Base-by-base conservation (phyloP, 2,888 invertebrate genomes). In the Cloeon dipterum region DNA sequence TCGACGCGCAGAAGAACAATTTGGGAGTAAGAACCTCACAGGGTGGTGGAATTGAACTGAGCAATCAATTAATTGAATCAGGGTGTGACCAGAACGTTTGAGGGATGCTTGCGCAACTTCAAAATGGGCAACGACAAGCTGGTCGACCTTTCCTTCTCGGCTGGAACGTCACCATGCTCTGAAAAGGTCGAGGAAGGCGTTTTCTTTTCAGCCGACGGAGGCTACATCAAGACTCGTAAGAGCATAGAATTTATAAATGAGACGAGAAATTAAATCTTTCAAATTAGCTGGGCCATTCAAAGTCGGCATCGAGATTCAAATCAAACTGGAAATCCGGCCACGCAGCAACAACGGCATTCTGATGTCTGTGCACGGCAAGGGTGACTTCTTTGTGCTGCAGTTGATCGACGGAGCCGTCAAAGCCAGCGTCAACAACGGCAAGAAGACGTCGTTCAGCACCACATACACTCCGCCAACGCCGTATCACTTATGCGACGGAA, bases 401-500 rank as follows among this genome's bases (percentile, higher is more conserved):
- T 63, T 96, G 61, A 61, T 82, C 3, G 73, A 89, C 46, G 91
- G 93, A 42, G 70, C 74, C 39, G 68, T 96, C 17, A 70, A 72
- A 41, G 75, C 88, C 46, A 72, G 74, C 1, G 85, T 81, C 2
- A 82, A 85, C 45, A 81, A 82, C 47, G 79, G 81, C 1, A 75
- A 70, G 48, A 88, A 86, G 7, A 70, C 74, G 2, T 74, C 83
- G 46, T 68, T 70, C 3, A 74, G 85, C 3, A 68, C 66, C 17
- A 85, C 73, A 53, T 66, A 65, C 36, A 61, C 73, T 1, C 69
- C 70, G 21, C 62, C 67, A 33, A 65, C 68, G 35, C 66, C 68
- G 41, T 70, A 74, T 46, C 61, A 65, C 40, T 67, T 93, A 42
- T 98, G 96, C 52, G 89, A 98, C 56, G 94, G 96, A 34, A 66